Evolutionary conservation across 2,888 invertebrate genomes (phyloP).

Genomic region (Agelastica alni): DNA sequence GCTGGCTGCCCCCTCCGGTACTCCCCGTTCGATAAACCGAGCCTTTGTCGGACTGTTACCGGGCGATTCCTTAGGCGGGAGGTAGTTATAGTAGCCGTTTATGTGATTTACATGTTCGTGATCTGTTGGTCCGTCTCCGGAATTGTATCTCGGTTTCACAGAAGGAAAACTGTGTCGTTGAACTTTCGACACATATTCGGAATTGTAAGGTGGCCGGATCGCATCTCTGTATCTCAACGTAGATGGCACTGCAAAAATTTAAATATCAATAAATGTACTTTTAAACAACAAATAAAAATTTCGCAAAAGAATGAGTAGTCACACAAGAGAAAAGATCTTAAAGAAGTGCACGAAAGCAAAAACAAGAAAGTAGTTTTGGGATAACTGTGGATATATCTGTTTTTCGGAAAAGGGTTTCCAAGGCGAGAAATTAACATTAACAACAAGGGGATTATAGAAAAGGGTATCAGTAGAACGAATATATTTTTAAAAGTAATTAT

Average conservation of each 20-base stretch:
- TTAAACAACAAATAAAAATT: no score
- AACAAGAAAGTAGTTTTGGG: no score
- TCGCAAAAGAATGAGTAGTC: no score
- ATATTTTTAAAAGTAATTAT: no score
- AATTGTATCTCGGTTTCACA: conserved; percentile 39
- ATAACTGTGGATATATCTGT: no score
- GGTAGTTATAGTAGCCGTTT: conserved; percentile 46
- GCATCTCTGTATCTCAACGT: conserved; percentile 22
- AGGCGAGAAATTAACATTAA: no score
- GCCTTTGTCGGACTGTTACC: conserved; percentile 63
- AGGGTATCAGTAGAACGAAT: no score
- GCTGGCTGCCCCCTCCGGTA: conserved; percentile 75
- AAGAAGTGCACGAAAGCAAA: no score
- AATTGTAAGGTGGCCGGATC: conserved; percentile 23
- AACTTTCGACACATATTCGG: conserved; percentile 31
- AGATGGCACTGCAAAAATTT: conserved; percentile 21
- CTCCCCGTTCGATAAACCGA: conserved; percentile 65
- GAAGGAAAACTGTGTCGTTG: conserved; percentile 53
- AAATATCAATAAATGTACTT: no score
- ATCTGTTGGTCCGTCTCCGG: conserved; percentile 26
- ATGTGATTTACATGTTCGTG: conserved; percentile 36
- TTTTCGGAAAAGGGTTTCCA: no score
- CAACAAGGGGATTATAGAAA: no score
- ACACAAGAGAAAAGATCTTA: no score
- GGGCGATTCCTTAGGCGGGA: conserved; percentile 51